A percentile compares a stretch with the other conserved stretches of the same genome.
Conservation (phyloP, 2,888 invertebrate species). For the Lasius platythorax region DNA sequence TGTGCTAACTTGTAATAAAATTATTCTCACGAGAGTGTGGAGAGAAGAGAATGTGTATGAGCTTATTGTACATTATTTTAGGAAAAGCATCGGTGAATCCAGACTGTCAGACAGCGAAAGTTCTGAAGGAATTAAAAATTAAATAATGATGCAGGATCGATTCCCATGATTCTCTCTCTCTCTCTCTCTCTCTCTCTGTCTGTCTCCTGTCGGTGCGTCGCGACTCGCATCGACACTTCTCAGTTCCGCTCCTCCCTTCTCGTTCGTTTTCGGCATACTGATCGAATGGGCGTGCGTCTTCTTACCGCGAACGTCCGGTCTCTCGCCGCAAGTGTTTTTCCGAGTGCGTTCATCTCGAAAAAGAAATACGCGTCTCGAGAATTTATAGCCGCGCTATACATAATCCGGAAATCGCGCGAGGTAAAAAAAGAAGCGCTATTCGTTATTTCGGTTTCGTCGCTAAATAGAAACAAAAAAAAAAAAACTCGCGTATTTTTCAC, state of each 20-base stretch:
- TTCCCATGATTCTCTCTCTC: neutral
- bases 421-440: neutral
- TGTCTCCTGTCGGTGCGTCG: neutral
- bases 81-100: neutral
- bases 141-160: slow-evolving; percentile 12
- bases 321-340: slow-evolving; percentile 7
- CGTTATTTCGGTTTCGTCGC: neutral
- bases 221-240: slow-evolving; percentile 12
- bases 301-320: neutral
- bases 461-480: neutral
- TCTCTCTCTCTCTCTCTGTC: no score
- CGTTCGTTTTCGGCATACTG: slow-evolving; percentile 52
- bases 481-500: neutral
- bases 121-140: neutral
- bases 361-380: neutral
- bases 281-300: slow-evolving; percentile 40
- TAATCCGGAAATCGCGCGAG: neutral
- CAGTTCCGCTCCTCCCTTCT: slow-evolving; percentile 37
- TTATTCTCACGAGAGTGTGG: neutral
- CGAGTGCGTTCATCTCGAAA: neutral
- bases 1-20: neutral
- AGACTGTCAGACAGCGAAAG: neutral
- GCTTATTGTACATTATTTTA: neutral
- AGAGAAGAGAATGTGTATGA: no score
- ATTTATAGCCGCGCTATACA: neutral